A percentile compares a stretch with the other conserved stretches of the same genome.
Conservation (phyloP, 2,797 vertebrate genomes). For the Monodelphis domestica region DNA sequence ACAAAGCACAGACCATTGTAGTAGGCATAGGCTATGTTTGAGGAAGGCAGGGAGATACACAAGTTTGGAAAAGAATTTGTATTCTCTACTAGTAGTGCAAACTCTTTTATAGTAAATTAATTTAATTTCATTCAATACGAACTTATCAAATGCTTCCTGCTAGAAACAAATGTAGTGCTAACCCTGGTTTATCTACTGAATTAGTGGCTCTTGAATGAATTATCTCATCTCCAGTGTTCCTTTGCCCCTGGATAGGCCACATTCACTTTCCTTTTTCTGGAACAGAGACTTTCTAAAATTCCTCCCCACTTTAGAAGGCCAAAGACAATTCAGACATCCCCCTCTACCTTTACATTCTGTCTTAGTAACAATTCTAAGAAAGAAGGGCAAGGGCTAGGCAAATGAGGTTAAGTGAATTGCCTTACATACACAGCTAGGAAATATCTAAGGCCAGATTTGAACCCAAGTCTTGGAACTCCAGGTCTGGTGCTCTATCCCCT, state of each 20-base stretch:
- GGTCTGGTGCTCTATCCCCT: too few species aligned
- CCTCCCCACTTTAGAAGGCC: background rate
- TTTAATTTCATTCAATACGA: background rate
- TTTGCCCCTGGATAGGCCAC: background rate
- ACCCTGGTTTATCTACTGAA: background rate
- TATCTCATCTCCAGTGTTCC: background rate
- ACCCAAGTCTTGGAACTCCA: too few species aligned
- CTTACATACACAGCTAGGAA: too few species aligned
- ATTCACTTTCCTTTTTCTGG: background rate
- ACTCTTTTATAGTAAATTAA: background rate
- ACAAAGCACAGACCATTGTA: background rate
- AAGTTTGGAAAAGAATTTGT: background rate
- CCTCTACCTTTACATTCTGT: too few species aligned
- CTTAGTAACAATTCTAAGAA: too few species aligned
- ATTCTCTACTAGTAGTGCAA: background rate
- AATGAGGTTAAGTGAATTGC: too few species aligned
- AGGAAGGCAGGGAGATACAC: background rate
- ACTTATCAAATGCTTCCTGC: background rate
- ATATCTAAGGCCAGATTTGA: too few species aligned
- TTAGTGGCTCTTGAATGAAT: background rate
- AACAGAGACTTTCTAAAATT: background rate
- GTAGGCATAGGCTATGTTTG: background rate
- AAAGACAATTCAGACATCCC: background rate
- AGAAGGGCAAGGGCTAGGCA: too few species aligned
- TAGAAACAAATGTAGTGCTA: background rate